Evolutionary conservation across 2,113 vertebrate species (phyloP).

Genomic region (Ancistrus triradiatus): DNA sequence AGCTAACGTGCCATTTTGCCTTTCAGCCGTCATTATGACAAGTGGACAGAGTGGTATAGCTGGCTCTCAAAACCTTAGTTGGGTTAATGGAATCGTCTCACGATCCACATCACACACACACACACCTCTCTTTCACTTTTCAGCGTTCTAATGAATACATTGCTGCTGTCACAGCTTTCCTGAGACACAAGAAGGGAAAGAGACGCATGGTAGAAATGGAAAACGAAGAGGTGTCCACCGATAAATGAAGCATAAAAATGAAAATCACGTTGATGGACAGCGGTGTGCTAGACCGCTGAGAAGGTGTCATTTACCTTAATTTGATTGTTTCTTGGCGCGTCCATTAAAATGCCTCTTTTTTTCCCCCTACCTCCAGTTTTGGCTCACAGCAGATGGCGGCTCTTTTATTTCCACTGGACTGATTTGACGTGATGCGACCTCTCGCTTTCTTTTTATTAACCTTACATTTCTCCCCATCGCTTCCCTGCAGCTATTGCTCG

Average conservation of each 20-base stretch:
- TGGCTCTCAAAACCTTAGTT: neutral
- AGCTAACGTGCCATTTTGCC: conserved; percentile 11
- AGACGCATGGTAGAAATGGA: conserved; percentile 51
- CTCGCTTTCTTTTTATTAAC: conserved; percentile 21
- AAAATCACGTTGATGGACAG: conserved; percentile 65
- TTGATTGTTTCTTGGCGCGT: conserved; percentile 65
- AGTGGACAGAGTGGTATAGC: conserved; percentile 8
- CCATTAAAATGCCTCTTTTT: conserved; percentile 67
- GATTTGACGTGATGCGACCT: conserved; percentile 31
- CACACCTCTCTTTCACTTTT: too few relatives aligned
- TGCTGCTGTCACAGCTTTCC: conserved; percentile 60
- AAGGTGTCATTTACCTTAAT: conserved; percentile 71
- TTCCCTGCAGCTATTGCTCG: conserved; percentile 4
- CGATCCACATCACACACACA: neutral
- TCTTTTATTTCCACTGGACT: conserved; percentile 22
- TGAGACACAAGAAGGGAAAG: conserved; percentile 60
- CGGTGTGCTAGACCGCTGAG: conserved; percentile 60
- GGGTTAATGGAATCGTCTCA: conserved; percentile 21
- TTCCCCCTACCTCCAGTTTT: conserved; percentile 47
- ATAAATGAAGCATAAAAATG: conserved; percentile 56
- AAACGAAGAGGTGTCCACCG: conserved; percentile 53
- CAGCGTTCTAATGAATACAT: conserved; percentile 50
- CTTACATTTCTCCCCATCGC: conserved; percentile 4
- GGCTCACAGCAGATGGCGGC: conserved; percentile 9
- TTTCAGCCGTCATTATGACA: conserved; percentile 20